Evolutionary conservation across 2,888 invertebrate species (phyloP).

Genomic region (Synanthedon formicaeformis): DNA sequence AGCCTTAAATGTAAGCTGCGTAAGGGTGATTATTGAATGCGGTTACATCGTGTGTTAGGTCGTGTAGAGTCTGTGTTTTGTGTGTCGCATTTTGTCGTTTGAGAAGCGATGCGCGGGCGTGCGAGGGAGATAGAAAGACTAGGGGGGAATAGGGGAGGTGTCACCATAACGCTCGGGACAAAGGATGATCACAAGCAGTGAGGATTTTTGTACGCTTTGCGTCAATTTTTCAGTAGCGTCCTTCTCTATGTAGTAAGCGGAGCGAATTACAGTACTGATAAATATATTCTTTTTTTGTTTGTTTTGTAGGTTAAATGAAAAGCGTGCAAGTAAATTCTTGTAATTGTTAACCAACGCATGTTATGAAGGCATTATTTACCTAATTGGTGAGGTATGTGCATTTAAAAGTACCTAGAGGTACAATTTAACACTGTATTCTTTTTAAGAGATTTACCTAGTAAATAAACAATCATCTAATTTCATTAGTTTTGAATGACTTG

Average conservation of each 20-base stretch:
- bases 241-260: not conserved
- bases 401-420: too few relatives aligned
- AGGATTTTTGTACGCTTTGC: conserved; percentile 49
- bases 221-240: conserved; percentile 12
- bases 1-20: conserved; percentile 37
- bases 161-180: conserved; percentile 60
- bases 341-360: too few relatives aligned
- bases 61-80: conserved; percentile 31
- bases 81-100: conserved; percentile 62
- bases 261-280: not conserved
- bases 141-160: conserved; percentile 60
- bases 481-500: too few relatives aligned
- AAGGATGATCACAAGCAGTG: conserved; percentile 48
- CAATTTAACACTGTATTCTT: too few relatives aligned
- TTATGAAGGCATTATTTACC: too few relatives aligned
- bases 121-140: conserved; percentile 44
- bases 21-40: conserved; percentile 46
- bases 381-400: too few relatives aligned
- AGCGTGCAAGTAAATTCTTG: too few relatives aligned
- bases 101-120: conserved; percentile 38
- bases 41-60: conserved; percentile 35
- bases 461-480: too few relatives aligned
- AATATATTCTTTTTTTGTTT: too few relatives aligned
- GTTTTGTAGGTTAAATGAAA: too few relatives aligned
- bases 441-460: too few relatives aligned